Evolutionary conservation across 2,888 invertebrate genomes (phyloP), one percentile per base, ranked within the genome.

Genomic region (Caenorhabditis sulstoni): DNA sequence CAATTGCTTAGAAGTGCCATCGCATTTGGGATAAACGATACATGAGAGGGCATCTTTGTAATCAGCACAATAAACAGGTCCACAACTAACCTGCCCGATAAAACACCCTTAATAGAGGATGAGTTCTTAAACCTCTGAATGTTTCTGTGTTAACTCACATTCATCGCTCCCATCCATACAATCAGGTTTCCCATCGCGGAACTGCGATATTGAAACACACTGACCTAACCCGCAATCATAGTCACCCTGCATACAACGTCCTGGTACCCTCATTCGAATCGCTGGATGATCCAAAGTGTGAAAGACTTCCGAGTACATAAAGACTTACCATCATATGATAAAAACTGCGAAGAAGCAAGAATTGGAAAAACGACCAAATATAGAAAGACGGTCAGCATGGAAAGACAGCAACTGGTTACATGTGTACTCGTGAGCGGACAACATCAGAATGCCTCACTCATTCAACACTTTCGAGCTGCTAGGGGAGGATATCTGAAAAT

Each of bases 91-190:
- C 74, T 89, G 87, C 50, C 89, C 89, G 35, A 87, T 84, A 55
- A 88, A 85, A 78, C 89, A 89, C 81, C 83, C 89, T 89, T 52
- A 16, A 44, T n/a, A n/a, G 20, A 41, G 3, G 29, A 29, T 57
- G 8, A 29, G 11, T 16, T 45, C 5, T 14, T 18, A 29, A 29
- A 29, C 29, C n/a, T 61, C 14, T 16, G 45, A 16, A 18, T 37
- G n/a, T 16, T 7, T 23, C 11, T 1, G 9, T 1, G 9, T 22
- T 9, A 29, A 52, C 82, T 80, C 49, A 89, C 89, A 88, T 81
- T 89, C 89, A 81, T 89, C 89, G 68, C 88, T 88, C 37, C 86
- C 87, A 77, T 89, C 88, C 58, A 81, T 71, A 62, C 89, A 89
- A 62, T 89, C 88, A 35, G 84, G 82, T 66, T 82, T 79, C 16